These are phyloP conservation scores for Andricus grossulariae DNA, from an alignment of 1,140 invertebrate species.

Conservation along the genomic window DNA sequence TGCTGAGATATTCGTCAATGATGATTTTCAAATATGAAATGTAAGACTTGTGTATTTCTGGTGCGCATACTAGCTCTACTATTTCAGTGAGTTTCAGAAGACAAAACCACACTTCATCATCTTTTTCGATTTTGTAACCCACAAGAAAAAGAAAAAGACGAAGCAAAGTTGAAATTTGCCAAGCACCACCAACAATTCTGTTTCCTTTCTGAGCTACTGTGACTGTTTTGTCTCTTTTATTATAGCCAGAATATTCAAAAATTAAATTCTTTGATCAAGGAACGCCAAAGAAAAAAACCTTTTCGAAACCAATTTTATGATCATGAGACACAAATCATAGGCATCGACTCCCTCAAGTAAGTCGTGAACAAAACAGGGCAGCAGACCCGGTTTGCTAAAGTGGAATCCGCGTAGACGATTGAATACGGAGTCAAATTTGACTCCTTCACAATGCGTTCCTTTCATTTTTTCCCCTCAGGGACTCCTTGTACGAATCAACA, in stretches of 20 bases:
- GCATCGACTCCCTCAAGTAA: conserved; percentile 43
- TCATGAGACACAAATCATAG: neutral
- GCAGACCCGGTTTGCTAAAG: conserved; percentile 39
- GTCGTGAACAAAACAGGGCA: conserved; percentile 44
- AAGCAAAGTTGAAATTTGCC: no score
- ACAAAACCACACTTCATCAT: conserved; percentile 25
- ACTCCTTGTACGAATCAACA: neutral
- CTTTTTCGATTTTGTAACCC: no score
- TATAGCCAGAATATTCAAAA: no score
- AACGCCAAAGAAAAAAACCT: no score
- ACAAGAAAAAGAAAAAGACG: no score
- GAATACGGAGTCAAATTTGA: conserved; percentile 36
- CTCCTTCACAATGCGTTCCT: conserved; percentile 28
- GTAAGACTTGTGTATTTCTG: neutral
- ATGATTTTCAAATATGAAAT: no score
- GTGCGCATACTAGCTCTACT: conserved; percentile 15
- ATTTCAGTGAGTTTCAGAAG: conserved; percentile 30
- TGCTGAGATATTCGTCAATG: no score
- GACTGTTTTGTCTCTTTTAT: no score
- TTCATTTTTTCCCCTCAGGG: neutral
- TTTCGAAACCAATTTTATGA: no score
- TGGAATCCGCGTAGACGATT: conserved; percentile 42
- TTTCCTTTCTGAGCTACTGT: no score
- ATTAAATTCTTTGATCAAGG: no score
- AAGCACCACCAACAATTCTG: no score